phyloP scores from a whole-genome alignment of 2,113 vertebrate genomes.

The Junco hyemalis region DNA sequence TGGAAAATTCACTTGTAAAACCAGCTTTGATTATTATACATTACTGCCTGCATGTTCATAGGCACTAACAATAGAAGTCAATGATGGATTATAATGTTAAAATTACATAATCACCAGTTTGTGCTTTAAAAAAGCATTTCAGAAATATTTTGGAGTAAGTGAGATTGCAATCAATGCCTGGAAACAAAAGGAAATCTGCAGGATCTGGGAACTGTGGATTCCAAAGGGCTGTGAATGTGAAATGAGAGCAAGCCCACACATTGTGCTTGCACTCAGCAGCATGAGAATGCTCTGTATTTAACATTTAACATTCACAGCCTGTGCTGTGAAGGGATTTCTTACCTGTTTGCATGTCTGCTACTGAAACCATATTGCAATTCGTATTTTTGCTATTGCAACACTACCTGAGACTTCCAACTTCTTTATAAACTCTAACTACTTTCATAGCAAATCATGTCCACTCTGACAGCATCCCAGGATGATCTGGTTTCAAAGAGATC shows the following conservation, averaged over 20 bases:
- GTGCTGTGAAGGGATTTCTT: background rate
- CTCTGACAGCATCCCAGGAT: background rate
- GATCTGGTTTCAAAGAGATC: background rate
- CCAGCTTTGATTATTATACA: background rate
- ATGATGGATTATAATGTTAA: background rate
- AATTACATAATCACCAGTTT: background rate
- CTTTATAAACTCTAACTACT: background rate
- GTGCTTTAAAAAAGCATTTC: background rate
- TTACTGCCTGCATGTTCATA: background rate
- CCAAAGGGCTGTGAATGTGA: rapidly evolving
- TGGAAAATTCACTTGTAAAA: background rate
- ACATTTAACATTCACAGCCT: background rate
- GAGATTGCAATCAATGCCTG: background rate
- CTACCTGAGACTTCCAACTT: background rate
- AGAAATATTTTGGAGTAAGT: background rate
- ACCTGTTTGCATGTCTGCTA: background rate
- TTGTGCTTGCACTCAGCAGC: background rate
- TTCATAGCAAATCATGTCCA: background rate
- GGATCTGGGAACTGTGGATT: background rate
- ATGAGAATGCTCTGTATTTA: background rate
- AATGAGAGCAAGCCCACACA: background rate
- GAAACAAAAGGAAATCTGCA: background rate
- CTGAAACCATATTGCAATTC: background rate
- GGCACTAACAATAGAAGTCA: background rate
- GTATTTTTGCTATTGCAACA: background rate